Conservation (phyloP, 1,140 invertebrate genomes). For the Luehdorfia chinensis region DNA sequence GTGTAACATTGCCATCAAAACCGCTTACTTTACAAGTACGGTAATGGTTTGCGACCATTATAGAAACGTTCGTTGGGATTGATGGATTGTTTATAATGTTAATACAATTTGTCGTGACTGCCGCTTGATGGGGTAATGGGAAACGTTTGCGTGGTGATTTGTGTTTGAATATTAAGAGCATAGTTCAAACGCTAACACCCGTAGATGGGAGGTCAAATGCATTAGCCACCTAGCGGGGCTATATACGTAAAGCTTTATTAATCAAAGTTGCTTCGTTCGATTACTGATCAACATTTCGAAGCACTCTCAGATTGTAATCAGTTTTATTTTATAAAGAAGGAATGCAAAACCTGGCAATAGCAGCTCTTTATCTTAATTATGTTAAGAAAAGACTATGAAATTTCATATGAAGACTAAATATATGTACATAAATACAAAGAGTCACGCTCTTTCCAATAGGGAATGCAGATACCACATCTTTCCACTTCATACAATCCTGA, state of each 20-base stretch:
- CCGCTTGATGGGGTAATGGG: constrained; percentile 59
- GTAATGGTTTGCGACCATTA: constrained; percentile 40
- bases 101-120: constrained; percentile 72
- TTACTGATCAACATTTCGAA: too few species aligned
- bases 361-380: too few species aligned
- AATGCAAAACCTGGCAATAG: too few species aligned
- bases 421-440: too few species aligned
- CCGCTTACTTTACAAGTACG: constrained; percentile 14
- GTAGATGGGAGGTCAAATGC: constrained; percentile 63
- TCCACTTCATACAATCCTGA: too few species aligned
- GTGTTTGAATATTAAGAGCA: constrained; percentile 65
- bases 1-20: constrained; percentile 17
- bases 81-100: constrained; percentile 60
- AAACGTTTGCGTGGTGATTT: constrained; percentile 61
- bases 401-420: too few species aligned
- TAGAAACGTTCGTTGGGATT: constrained; percentile 31
- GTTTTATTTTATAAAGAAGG: too few species aligned
- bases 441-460: too few species aligned
- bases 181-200: constrained; percentile 68
- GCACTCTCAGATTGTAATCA: too few species aligned
- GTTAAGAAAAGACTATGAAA: too few species aligned
- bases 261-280: constrained; percentile 41
- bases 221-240: constrained; percentile 71
- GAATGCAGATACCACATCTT: too few species aligned
- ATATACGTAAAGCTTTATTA: constrained; percentile 50